phyloP scores from a whole-genome alignment of 2,113 vertebrate species.

The Kryptolebias marmoratus region DNA sequence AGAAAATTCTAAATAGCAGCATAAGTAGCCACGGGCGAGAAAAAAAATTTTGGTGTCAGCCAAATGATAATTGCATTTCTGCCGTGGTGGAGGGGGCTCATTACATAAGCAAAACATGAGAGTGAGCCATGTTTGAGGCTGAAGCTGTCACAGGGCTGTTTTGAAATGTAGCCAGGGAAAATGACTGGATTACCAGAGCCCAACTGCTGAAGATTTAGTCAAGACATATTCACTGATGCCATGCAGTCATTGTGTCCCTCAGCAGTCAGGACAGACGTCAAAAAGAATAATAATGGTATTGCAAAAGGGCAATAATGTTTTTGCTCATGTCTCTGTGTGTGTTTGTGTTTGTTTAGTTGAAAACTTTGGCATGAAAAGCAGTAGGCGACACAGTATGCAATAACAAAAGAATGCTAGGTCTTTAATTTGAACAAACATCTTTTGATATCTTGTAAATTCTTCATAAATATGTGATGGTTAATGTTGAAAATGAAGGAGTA shows the following conservation, averaged over 20 bases:
- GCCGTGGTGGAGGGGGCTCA: constrained; percentile 39
- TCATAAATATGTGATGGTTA: too few relatives aligned
- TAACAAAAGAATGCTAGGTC: too few relatives aligned
- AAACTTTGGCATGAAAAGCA: too few relatives aligned
- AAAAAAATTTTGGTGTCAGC: constrained; percentile 65
- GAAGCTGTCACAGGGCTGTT: constrained; percentile 51
- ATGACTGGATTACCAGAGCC: constrained; percentile 11
- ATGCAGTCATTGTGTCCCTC: background rate
- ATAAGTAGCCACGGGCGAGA: constrained; percentile 64
- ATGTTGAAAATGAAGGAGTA: too few relatives aligned
- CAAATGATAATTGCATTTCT: constrained; percentile 70
- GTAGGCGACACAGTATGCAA: too few relatives aligned
- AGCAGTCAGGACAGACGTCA: background rate
- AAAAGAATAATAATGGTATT: background rate
- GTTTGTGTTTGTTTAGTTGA: too few relatives aligned
- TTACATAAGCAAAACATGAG: constrained; percentile 70
- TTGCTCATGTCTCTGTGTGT: too few relatives aligned
- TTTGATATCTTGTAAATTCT: too few relatives aligned
- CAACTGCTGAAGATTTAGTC: constrained; percentile 20
- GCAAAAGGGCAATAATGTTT: too few relatives aligned
- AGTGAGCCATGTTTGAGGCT: constrained; percentile 25
- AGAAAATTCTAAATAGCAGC: constrained; percentile 69
- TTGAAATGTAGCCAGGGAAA: constrained; percentile 47
- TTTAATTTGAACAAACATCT: too few relatives aligned
- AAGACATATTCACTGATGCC: constrained; percentile 19